These are phyloP conservation scores for Furcifer pardalis DNA, from an alignment of 2,797 vertebrate genomes.

Conservation along the genomic window DNA sequence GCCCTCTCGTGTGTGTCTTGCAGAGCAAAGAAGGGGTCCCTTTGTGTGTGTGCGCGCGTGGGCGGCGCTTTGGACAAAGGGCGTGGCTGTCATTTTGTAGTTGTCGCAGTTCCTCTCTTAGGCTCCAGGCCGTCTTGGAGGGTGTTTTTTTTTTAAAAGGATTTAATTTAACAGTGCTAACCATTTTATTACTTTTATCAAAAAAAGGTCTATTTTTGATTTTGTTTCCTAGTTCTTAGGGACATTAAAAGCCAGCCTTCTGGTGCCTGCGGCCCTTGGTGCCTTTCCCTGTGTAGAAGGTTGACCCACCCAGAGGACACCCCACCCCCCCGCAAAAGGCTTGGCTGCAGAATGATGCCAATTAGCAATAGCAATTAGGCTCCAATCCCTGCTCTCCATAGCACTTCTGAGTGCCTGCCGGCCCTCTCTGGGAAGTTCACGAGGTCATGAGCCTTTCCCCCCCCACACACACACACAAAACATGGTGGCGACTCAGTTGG, in stretches of 20 bases:
- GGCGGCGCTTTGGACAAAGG: too few relatives aligned
- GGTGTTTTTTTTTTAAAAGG: slow-evolving; percentile 63
- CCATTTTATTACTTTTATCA: slow-evolving; percentile 78
- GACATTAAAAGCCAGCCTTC: slow-evolving; percentile 60
- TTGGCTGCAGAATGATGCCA: not conserved
- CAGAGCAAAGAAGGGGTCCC: slow-evolving; percentile 9
- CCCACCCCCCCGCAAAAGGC: not conserved
- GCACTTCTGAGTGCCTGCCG: too few relatives aligned
- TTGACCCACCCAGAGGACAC: not conserved
- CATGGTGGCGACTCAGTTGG: too few relatives aligned
- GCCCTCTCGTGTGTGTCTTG: slow-evolving; percentile 17
- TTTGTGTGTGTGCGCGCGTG: slow-evolving; percentile 58
- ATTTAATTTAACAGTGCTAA: slow-evolving; percentile 82
- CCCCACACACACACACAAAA: too few relatives aligned
- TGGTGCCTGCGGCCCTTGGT: slow-evolving; percentile 8
- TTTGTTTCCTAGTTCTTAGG: slow-evolving; percentile 68
- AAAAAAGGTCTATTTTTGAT: slow-evolving; percentile 78
- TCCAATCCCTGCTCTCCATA: too few relatives aligned
- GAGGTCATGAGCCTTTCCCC: too few relatives aligned
- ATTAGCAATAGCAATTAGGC: too few relatives aligned
- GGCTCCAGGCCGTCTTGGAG: slow-evolving; percentile 59
- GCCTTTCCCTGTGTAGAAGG: not conserved
- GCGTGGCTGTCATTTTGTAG: slow-evolving; percentile 71
- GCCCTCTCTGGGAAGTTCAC: too few relatives aligned
- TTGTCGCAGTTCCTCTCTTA: slow-evolving; percentile 59